Evolutionary conservation across 2,797 vertebrate species (phyloP).

Genomic region (Antrozous pallidus): DNA sequence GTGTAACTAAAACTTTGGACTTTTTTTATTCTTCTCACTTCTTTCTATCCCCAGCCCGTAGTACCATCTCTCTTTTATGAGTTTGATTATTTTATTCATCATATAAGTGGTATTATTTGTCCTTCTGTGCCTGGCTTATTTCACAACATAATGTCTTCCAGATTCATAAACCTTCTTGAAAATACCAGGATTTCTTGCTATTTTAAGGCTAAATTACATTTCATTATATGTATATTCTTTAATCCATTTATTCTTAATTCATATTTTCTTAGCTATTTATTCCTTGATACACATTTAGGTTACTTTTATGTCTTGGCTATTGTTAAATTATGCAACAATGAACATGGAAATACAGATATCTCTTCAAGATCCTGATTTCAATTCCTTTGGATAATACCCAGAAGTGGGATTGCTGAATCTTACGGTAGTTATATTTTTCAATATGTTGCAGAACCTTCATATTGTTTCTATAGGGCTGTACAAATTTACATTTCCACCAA

Average conservation of each 20-base stretch:
- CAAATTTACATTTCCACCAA: neutral
- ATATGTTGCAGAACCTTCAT: neutral
- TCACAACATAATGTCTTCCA: neutral
- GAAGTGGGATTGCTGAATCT: neutral
- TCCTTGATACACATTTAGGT: neutral
- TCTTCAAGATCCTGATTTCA: neutral
- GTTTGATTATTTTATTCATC: neutral
- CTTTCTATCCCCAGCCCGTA: neutral
- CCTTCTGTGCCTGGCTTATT: neutral
- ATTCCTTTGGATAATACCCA: neutral
- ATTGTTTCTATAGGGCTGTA: neutral
- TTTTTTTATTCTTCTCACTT: neutral
- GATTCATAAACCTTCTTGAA: neutral
- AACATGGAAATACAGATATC: neutral
- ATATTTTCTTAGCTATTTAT: neutral
- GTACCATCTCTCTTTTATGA: neutral
- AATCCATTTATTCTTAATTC: neutral
- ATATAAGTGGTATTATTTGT: neutral
- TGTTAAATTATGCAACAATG: neutral
- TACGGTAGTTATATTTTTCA: neutral
- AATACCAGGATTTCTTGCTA: neutral
- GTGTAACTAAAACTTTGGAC: neutral
- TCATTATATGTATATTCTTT: neutral
- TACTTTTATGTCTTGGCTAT: neutral
- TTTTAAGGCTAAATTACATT: neutral